A percentile compares a stretch with the other conserved stretches of the same genome.
These are phyloP conservation scores for Quiscalus mexicanus DNA, from an alignment of 2,113 vertebrate species.

Conservation along the genomic window DNA sequence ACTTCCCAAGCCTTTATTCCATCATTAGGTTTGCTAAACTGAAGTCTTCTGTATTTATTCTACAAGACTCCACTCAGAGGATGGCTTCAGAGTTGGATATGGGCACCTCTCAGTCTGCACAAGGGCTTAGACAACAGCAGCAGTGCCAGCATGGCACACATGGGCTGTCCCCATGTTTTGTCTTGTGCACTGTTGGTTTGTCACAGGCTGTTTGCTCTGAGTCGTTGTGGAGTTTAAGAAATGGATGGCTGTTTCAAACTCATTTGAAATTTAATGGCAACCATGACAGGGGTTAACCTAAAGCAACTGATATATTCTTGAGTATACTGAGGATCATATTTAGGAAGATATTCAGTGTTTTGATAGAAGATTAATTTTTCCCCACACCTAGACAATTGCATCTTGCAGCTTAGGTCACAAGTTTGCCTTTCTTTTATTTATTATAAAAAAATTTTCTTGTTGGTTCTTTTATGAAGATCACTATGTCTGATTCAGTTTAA, in stretches of 20 bases:
- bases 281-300: not conserved
- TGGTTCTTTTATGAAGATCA: not conserved
- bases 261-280: not conserved
- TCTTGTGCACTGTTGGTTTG: fast-evolving
- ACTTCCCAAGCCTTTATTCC: not conserved
- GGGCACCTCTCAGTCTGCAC: not conserved
- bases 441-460: not conserved
- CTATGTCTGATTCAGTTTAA: not conserved
- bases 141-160: no score
- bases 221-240: not conserved
- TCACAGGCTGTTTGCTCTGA: not conserved
- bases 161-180: not conserved
- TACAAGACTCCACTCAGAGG: not conserved
- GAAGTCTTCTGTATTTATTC: not conserved
- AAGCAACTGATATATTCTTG: not conserved
- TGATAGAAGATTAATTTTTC: not conserved
- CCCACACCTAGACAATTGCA: not conserved
- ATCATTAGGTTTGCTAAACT: not conserved
- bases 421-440: not conserved
- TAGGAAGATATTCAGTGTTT: not conserved
- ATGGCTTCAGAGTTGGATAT: not conserved
- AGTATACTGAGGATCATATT: not conserved
- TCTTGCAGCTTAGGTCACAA: not conserved
- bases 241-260: not conserved
- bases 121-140: not conserved